A percentile compares a stretch with the other conserved stretches of the same genome.
phyloP scores from a whole-genome alignment of 2,797 vertebrate species.

The Myotis daubentonii region DNA sequence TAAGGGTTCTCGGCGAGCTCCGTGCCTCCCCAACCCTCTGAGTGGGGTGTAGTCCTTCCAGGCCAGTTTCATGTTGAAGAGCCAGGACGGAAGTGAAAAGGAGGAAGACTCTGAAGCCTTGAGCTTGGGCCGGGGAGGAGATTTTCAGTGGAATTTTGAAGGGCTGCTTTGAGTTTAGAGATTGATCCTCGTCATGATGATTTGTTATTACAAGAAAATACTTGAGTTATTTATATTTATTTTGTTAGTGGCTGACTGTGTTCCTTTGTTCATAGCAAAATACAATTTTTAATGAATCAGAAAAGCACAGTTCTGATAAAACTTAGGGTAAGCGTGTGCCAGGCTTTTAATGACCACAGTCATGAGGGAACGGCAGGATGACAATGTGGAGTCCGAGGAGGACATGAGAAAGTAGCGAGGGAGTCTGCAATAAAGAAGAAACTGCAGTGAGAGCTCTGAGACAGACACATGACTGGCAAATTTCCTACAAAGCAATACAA shows the following conservation, averaged over 20 bases:
- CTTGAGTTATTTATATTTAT: background rate
- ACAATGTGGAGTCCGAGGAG: background rate
- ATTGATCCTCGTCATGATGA: background rate
- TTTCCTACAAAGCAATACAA: background rate
- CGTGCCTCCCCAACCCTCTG: background rate
- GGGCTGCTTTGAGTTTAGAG: background rate
- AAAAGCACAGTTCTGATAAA: background rate
- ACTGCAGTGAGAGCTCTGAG: background rate
- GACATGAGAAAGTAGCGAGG: background rate
- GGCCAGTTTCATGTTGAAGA: background rate
- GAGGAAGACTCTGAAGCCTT: background rate
- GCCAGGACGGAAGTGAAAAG: background rate
- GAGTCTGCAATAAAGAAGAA: background rate
- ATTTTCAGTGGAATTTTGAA: background rate
- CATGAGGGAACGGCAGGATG: background rate
- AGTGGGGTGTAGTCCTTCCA: background rate
- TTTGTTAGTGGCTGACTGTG: background rate
- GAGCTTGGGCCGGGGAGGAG: background rate
- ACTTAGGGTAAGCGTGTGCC: background rate
- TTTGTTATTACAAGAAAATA: background rate
- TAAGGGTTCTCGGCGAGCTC: background rate
- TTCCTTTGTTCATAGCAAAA: slow-evolving; percentile 24
- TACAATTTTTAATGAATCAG: background rate
- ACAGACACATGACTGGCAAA: background rate
- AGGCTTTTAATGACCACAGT: background rate